Percentiles rank a stretch among this genome's conserved stretches.
Evolutionary conservation across 2,113 vertebrate genomes (phyloP).

Genomic region (Puntigrus tetrazona): DNA sequence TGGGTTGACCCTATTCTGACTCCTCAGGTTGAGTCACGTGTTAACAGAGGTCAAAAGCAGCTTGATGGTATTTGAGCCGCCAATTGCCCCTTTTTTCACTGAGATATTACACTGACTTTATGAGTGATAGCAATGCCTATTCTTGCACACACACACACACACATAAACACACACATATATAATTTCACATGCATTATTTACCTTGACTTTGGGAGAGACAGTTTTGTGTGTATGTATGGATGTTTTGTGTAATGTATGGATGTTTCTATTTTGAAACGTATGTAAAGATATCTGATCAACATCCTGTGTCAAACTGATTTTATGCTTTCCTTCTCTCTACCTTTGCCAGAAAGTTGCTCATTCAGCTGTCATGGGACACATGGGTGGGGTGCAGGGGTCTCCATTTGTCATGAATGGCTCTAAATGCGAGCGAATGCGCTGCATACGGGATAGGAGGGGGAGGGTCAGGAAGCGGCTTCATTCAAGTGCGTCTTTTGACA

Average conservation of each 20-base stretch:
- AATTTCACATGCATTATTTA: not conserved
- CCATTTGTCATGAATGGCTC: constrained; percentile 11
- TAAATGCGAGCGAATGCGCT: not conserved
- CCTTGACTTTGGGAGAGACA: not conserved
- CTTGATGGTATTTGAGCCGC: not conserved
- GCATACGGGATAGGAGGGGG: not conserved
- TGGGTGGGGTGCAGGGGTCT: not conserved
- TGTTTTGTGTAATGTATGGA: not conserved
- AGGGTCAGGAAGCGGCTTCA: not conserved
- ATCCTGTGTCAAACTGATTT: not conserved
- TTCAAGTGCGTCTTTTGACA: constrained; percentile 25
- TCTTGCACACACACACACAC: not conserved
- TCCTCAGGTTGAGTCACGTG: constrained; percentile 1
- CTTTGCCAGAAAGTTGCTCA: constrained; percentile 11
- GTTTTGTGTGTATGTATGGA: not conserved
- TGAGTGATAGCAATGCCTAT: not conserved
- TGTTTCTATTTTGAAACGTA: not conserved
- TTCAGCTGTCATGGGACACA: constrained; percentile 29
- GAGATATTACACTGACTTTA: not conserved
- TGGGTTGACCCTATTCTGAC: not conserved
- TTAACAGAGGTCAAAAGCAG: not conserved
- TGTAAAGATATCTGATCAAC: not conserved
- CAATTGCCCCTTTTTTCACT: not conserved
- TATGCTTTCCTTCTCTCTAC: not conserved
- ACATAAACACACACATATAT: too few species aligned